Conservation (phyloP, 1,140 invertebrate species). For the Apolygus lucorum region DNA sequence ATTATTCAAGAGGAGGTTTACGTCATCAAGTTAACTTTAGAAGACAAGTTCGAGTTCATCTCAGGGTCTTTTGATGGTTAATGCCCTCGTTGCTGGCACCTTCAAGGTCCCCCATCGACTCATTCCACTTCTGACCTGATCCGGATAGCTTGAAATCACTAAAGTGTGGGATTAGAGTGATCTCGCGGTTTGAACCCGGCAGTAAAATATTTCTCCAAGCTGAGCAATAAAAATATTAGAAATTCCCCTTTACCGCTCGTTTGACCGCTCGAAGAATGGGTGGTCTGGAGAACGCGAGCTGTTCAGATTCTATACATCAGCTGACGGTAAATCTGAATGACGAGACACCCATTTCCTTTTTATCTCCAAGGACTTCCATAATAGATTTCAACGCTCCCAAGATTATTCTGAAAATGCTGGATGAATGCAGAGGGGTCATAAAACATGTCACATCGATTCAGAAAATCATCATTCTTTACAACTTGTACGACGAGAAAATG, state of each 20-base stretch:
- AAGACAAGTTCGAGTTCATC: too few species aligned
- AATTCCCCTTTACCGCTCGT: not conserved
- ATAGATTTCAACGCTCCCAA: slow-evolving; percentile 2
- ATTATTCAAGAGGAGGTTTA: too few species aligned
- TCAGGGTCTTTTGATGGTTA: too few species aligned
- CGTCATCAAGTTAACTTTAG: too few species aligned
- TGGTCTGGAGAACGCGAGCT: not conserved
- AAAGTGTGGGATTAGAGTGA: not conserved
- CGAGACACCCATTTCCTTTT: not conserved
- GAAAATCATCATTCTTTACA: not conserved
- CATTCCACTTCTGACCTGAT: not conserved
- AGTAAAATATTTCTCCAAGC: not conserved
- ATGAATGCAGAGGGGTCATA: not conserved
- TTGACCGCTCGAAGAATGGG: not conserved
- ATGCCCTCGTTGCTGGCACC: too few species aligned
- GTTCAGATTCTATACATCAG: slow-evolving; percentile 1
- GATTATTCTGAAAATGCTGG: not conserved
- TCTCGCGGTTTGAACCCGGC: not conserved
- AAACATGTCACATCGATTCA: not conserved
- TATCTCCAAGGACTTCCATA: not conserved
- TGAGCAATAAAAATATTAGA: slow-evolving; percentile 11
- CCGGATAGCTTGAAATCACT: slow-evolving; percentile 2
- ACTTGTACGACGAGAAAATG: not conserved
- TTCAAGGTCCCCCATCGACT: too few species aligned
- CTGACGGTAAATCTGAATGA: slow-evolving; percentile 13